Evolutionary conservation across 2,113 vertebrate species (phyloP).

Genomic region (Tyto alba): DNA sequence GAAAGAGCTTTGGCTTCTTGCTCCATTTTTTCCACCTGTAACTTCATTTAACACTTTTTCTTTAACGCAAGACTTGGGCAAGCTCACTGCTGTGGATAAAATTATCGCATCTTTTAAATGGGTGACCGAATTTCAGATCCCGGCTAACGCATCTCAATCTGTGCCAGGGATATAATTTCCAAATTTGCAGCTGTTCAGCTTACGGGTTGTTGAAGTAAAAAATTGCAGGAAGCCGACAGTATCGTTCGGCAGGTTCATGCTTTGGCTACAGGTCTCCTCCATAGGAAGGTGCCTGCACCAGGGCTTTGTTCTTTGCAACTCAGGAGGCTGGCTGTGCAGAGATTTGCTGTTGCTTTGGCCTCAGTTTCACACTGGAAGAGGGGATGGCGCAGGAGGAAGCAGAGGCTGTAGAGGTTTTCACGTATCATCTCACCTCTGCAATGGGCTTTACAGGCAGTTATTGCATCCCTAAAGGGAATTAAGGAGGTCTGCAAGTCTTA

Average conservation of each 20-base stretch:
- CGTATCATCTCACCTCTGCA: not conserved
- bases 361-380: not conserved
- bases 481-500: not conserved
- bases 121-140: not conserved
- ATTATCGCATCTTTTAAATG: not conserved
- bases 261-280: not conserved
- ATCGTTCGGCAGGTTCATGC: rapidly evolving
- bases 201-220: rapidly evolving
- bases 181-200: not conserved
- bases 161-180: not conserved
- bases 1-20: not conserved
- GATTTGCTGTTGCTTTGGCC: not conserved
- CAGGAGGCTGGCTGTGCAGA: not conserved
- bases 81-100: not conserved
- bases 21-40: rapidly evolving
- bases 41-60: rapidly evolving
- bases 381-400: not conserved
- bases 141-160: not conserved
- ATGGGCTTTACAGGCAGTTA: not conserved
- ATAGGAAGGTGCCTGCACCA: not conserved
- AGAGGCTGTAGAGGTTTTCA: not conserved
- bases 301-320: not conserved
- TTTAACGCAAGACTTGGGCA: not conserved
- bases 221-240: not conserved
- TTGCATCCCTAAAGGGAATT: not conserved